phyloP scores from a whole-genome alignment of 2,888 invertebrate species.

The Neria commutata region DNA sequence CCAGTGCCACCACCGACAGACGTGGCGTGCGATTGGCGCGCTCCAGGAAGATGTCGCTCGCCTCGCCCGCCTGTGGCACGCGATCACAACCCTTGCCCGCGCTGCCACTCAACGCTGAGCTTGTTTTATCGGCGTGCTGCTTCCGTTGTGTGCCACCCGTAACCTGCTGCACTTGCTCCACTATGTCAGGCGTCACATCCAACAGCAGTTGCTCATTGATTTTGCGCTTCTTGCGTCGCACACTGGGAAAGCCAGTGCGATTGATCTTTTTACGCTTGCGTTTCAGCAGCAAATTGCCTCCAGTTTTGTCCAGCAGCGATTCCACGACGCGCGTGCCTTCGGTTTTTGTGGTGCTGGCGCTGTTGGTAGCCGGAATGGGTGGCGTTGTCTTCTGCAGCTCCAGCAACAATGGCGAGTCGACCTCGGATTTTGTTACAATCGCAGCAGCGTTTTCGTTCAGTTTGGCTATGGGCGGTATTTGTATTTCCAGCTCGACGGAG shows the following conservation, averaged over 20 bases:
- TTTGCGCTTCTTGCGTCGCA: conserved; percentile 81
- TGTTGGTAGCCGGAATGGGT: conserved; percentile 41
- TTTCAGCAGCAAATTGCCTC: conserved; percentile 61
- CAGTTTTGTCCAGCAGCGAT: conserved; percentile 57
- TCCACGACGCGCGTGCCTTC: conserved; percentile 56
- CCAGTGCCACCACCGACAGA: conserved; percentile 68
- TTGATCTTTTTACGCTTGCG: conserved; percentile 79
- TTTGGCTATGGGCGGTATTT: conserved; percentile 67
- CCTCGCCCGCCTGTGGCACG: conserved; percentile 73
- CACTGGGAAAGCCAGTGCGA: conserved; percentile 85
- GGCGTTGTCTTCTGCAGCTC: conserved; percentile 42
- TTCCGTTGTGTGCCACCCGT: neutral
- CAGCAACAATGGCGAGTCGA: conserved; percentile 61
- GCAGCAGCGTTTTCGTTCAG: conserved; percentile 62
- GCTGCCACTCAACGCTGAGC: neutral
- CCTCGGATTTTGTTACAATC: conserved; percentile 62
- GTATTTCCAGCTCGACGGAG: conserved; percentile 71
- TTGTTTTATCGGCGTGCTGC: neutral
- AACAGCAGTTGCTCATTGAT: conserved; percentile 36
- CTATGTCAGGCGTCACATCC: conserved; percentile 25
- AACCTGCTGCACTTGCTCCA: conserved; percentile 9
- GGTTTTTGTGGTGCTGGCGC: conserved; percentile 35
- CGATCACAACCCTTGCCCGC: conserved; percentile 65
- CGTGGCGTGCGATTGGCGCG: conserved; percentile 64
- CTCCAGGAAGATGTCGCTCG: conserved; percentile 70